Evolutionary conservation across 2,888 invertebrate genomes (phyloP), one percentile per base, ranked within the genome.

Genomic region (Heliconius charithonia): DNA sequence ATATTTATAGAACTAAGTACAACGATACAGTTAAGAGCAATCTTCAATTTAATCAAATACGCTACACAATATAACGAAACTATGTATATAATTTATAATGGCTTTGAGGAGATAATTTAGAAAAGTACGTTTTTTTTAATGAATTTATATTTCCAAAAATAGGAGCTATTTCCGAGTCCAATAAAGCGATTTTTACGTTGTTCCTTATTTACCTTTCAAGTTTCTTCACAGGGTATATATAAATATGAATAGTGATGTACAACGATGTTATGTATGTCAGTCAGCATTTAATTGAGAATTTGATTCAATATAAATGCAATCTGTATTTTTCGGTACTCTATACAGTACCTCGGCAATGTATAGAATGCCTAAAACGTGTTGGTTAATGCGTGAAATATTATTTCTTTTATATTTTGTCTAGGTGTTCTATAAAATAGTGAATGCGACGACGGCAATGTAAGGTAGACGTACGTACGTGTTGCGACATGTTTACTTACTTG

Each of bases 11-110:
- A 72, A 56, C 22, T 13, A 32, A 29, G 6, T 22, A 70, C 22
- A 59, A 32, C 2, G 56, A 72, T 59, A 72, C 56, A 56, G 70
- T 29, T 71, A 70, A 71, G 56, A 56, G 32, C 51, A 56, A 41
- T 25, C n/a, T 16, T 41, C 67, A 37, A 25, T 41, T 67, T n/a
- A 41, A 67, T 41, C 25, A 67, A 67, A 41, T 41, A 37, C 0
- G 2, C 6, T 37, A 37, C 10, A 4, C 13, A 41, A 6, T 45
- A 45, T 45, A 45, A 45, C 16, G 4, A 45, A 16, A 45, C 45
- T 7, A 10, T n/a, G n/a, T n/a, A n/a, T 66, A 66, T 37, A 67
- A 1, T 37, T 1, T 37, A 37, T 37, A 37, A 37, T 37, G 32
- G 1, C 9, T 37, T 37, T 37, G 2, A 41, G 25, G 25, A 67